A percentile compares a stretch with the other conserved stretches of the same genome.
phyloP scores from a whole-genome alignment of 2,797 vertebrate genomes.

The Coendou prehensilis region DNA sequence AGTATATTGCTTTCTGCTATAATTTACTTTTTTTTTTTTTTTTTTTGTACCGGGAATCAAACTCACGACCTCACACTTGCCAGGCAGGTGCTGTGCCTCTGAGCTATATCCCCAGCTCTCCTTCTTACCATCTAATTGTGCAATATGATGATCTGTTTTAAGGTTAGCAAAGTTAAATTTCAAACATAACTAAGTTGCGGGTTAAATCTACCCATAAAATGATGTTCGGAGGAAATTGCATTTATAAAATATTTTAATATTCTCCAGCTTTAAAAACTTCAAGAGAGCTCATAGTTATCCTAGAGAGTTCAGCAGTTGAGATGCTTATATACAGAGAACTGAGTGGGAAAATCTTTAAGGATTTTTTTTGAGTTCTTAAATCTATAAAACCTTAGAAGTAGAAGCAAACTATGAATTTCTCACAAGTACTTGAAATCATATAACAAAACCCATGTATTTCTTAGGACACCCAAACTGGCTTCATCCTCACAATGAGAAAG shows the following conservation, averaged over 20 bases:
- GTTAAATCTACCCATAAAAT: background rate
- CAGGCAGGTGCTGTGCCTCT: too few species aligned
- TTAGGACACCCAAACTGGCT: background rate
- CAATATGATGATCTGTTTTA: constrained; percentile 79
- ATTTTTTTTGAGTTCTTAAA: background rate
- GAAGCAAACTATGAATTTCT: constrained; percentile 40
- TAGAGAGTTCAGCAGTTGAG: background rate
- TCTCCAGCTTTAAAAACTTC: constrained; percentile 13
- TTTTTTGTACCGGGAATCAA: too few species aligned
- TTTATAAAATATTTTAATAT: constrained; percentile 45
- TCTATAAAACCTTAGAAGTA: background rate
- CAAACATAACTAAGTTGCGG: constrained; percentile 76
- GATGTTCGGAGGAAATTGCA: background rate
- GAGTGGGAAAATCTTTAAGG: background rate
- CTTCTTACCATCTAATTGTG: constrained; percentile 70
- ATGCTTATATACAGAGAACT: background rate
- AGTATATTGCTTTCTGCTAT: constrained; percentile 72
- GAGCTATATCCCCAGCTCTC: too few species aligned
- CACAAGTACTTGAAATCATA: background rate
- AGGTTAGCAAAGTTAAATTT: constrained; percentile 73
- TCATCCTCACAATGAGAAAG: background rate
- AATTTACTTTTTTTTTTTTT: constrained; percentile 40
- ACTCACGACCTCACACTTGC: too few species aligned
- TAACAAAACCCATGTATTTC: background rate
- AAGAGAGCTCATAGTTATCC: background rate